Evolutionary conservation across 2,113 vertebrate species (phyloP).

Genomic region (Fukomys damarensis): DNA sequence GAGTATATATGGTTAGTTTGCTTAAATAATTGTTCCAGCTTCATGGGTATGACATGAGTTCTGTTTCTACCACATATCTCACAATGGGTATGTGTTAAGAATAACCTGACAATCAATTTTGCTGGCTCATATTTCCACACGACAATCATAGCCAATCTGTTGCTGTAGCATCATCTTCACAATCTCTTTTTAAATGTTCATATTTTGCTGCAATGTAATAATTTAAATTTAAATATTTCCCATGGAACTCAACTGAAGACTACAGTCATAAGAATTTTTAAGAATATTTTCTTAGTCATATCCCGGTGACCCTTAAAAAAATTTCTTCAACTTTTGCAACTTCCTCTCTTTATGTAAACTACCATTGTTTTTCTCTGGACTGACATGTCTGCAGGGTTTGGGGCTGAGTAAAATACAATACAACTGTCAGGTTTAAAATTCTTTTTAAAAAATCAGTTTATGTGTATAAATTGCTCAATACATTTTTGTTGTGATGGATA

Average conservation of each 20-base stretch:
- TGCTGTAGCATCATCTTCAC: neutral
- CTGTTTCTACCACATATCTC: neutral
- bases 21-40: neutral
- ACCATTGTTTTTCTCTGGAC: neutral
- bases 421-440: neutral
- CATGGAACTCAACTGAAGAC: neutral
- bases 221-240: neutral
- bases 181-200: neutral
- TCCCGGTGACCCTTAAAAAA: neutral
- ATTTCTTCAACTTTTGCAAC: neutral
- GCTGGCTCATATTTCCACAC: neutral
- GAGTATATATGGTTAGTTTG: neutral
- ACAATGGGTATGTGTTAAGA: neutral
- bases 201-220: slow-evolving; percentile 18
- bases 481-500: neutral
- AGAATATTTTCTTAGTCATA: neutral
- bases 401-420: neutral
- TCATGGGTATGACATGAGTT: neutral
- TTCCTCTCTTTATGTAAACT: neutral
- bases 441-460: neutral
- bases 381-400: neutral
- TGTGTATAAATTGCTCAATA: neutral
- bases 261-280: neutral
- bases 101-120: neutral
- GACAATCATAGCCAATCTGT: neutral